Percentiles rank a stretch among this genome's conserved stretches.
These are phyloP conservation scores for Sorex maritimensis DNA, from an alignment of 2,797 vertebrate species.

Conservation along the genomic window DNA sequence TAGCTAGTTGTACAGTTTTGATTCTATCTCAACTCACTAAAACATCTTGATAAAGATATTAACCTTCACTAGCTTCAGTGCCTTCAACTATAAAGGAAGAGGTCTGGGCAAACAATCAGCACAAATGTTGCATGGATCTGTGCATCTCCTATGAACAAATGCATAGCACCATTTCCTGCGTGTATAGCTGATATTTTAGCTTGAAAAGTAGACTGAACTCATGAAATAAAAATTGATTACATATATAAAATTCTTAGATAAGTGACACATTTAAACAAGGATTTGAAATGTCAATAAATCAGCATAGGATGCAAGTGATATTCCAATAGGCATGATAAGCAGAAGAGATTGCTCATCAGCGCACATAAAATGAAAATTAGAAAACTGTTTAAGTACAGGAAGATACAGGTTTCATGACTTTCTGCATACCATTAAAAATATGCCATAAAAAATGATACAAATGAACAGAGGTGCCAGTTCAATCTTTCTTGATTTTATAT, in stretches of 20 bases:
- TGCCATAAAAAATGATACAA: background rate
- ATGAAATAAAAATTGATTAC: background rate
- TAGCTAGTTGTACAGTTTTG: background rate
- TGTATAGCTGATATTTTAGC: background rate
- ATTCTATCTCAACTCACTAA: slow-evolving; percentile 5
- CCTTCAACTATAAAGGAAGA: background rate
- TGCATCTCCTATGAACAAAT: background rate
- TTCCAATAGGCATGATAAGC: background rate
- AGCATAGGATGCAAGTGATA: background rate
- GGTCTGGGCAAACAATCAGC: background rate
- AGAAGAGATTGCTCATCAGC: background rate
- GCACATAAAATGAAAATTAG: background rate
- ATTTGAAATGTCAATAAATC: background rate
- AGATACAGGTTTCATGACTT: background rate
- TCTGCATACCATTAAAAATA: background rate
- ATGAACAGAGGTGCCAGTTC: background rate
- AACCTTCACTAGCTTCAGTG: background rate
- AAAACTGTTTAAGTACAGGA: background rate
- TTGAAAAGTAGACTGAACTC: slow-evolving; percentile 26
- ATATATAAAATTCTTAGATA: background rate
- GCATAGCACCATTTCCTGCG: background rate
- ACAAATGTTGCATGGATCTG: background rate
- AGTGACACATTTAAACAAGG: background rate
- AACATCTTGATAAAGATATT: background rate
- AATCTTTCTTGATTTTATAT: background rate